Evolutionary conservation across 2,888 invertebrate genomes (phyloP).

Genomic region (Dicyrtoma fusca): DNA sequence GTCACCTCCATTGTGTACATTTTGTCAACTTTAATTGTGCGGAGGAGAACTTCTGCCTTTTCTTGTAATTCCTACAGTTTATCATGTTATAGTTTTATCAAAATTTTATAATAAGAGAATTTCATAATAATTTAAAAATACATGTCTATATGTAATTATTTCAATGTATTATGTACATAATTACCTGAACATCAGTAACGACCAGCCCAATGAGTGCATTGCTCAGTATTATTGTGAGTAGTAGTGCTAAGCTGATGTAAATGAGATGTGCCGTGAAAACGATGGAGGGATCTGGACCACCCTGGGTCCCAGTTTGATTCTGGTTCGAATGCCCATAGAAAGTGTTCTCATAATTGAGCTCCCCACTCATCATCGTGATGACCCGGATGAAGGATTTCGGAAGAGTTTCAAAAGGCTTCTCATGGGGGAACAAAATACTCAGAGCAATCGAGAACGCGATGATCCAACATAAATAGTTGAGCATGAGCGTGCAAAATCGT

Average conservation of each 20-base stretch:
- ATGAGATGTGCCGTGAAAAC: background rate
- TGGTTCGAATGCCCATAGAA: background rate
- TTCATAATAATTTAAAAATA: too few species aligned
- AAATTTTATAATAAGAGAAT: background rate
- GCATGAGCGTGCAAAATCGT: background rate
- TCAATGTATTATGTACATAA: too few species aligned
- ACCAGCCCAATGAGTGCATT: background rate
- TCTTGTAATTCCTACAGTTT: background rate
- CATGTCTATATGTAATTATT: too few species aligned
- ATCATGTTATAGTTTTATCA: too few species aligned
- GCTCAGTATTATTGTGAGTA: background rate
- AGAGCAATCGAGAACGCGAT: background rate
- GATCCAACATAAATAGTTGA: background rate
- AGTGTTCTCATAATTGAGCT: background rate
- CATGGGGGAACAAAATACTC: background rate
- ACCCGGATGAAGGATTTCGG: background rate
- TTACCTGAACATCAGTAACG: background rate
- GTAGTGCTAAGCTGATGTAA: background rate
- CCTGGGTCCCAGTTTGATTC: too few species aligned
- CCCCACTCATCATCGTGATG: slow-evolving; percentile 1
- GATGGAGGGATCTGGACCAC: background rate
- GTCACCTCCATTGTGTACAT: background rate
- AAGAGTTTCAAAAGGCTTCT: background rate
- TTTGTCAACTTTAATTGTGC: background rate
- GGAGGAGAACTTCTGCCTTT: background rate